These are phyloP conservation scores for Ditylenchus dipsaci DNA, from an alignment of 1,140 invertebrate genomes.

Conservation along the genomic window DNA sequence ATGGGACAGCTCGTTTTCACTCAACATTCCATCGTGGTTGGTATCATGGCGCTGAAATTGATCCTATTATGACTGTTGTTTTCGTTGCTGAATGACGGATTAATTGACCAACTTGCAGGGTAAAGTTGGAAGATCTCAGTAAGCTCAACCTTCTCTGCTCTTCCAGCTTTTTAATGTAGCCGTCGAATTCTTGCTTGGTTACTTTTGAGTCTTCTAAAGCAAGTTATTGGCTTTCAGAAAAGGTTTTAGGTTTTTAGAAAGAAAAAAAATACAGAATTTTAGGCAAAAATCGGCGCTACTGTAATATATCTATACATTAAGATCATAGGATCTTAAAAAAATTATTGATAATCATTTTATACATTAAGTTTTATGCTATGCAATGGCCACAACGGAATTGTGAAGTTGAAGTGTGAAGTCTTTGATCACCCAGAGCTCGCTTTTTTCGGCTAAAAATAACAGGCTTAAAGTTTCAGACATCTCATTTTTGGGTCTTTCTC, in stretches of 20 bases:
- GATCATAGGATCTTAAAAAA: too few relatives aligned
- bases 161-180: constrained; percentile 20
- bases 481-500: too few relatives aligned
- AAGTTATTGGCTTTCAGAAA: too few relatives aligned
- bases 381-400: too few relatives aligned
- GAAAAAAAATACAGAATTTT: too few relatives aligned
- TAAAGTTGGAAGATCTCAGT: constrained; percentile 29
- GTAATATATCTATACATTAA: background rate
- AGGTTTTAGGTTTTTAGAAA: too few relatives aligned
- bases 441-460: too few relatives aligned
- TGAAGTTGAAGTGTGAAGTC: too few relatives aligned
- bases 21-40: constrained; percentile 24
- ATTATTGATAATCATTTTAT: background rate
- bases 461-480: too few relatives aligned
- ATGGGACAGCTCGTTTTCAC: constrained; percentile 22
- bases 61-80: background rate
- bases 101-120: constrained; percentile 13
- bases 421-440: too few relatives aligned
- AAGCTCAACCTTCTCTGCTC: constrained; percentile 23
- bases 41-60: constrained; percentile 24
- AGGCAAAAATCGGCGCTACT: too few relatives aligned
- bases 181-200: constrained; percentile 33
- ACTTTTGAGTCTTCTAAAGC: constrained; percentile 27
- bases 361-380: too few relatives aligned
- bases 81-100: background rate